Evolutionary conservation across 2,888 invertebrate species (phyloP), one percentile per base, ranked within the genome.

Genomic region (Lithophane leautieri): DNA sequence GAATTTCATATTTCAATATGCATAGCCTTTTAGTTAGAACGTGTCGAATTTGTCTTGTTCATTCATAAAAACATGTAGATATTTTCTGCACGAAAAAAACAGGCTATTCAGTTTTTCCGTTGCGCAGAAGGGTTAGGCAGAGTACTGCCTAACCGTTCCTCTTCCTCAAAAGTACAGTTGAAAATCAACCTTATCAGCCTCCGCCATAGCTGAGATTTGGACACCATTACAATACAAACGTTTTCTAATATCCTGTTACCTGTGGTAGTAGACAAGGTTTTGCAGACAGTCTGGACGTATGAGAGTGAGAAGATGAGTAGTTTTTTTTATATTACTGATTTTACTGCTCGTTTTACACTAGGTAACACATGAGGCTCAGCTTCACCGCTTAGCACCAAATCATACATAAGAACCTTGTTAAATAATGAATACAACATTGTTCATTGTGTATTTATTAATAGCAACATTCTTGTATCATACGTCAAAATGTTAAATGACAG

Each of bases 1-100:
- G 65, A 73, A 71, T 68, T 76, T 81, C 34, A 77, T 67, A 76
- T 78, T 78, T 79, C 75, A 76, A 76, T 79, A 80, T 80, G 73
- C 77, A 73, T 66, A 67, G 56, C n/a, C 40, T 72, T 74, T 78
- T 54, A 69, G 69, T 54, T 73, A 77, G 44, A 75, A 70, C 42
- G 52, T 71, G 71, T 66, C 62, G 42, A 78, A 82, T 70, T 75
- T 62, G 56, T 19, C 40, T 61, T 19, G 34, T 71, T 81, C 71
- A 76, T 81, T 85, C 73, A 73, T 84, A 65, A 69, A 81, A 56
- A 62, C 22, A n/a, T 19, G 50, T 22, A 9, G 19, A 54, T 54
- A 8, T 40, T 44, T 28, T 44, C 3, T n/a, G 12, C 12, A 40
- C 14, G 16, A 22, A 42, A 14, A 34, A 52, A 19, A 56, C 22